Base-by-base conservation (phyloP, 2,888 invertebrate species). In the Orthosia cruda region DNA sequence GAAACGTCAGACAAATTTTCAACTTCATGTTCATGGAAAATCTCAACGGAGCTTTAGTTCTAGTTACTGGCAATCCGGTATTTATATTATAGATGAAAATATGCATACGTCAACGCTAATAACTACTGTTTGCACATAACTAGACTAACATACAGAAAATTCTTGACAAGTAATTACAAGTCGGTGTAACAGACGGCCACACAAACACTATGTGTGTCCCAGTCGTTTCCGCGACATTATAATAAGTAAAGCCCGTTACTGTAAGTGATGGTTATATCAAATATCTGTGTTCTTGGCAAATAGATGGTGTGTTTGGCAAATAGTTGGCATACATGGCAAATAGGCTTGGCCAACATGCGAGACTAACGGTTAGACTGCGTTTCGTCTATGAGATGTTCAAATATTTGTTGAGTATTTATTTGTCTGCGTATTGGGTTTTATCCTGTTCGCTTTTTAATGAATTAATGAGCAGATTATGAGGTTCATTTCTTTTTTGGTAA, bases 181-280 rank as follows among this genome's bases (percentile, higher is more conserved):
- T 23, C 80, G 69, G 87, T 83, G 87, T 90, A 90, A 89, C 83
- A 86, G 81, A 78, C 80, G 80, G 83, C 78, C 87, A 74, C 75
- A 76, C 77, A 85, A 88, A 80, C 84, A 87, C 77, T 84, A 82
- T 70, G 77, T 77, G 73, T 80, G 77, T 76, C 82, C 80, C 77
- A 85, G 77, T 80, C 81, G 81, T 89, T 90, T 90, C 89, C 87
- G 80, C 77, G 81, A 88, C 84, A 89, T 84, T 89, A 89, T 91
- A 90, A 91, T 89, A 88, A 82, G 86, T 82, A 70, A 80, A 71
- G 78, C 54, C 88, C 88, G 89, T 90, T 90, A 89, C 79, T 61
- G 75, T 91, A 92, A 92, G 87, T 91, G 89, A 89, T 87, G 88
- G 91, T 90, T 90, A 84, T 90, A 89, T 90, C 88, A 89, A 91